Conservation (phyloP, 2,888 invertebrate genomes). For the Salticus scenicus region DNA sequence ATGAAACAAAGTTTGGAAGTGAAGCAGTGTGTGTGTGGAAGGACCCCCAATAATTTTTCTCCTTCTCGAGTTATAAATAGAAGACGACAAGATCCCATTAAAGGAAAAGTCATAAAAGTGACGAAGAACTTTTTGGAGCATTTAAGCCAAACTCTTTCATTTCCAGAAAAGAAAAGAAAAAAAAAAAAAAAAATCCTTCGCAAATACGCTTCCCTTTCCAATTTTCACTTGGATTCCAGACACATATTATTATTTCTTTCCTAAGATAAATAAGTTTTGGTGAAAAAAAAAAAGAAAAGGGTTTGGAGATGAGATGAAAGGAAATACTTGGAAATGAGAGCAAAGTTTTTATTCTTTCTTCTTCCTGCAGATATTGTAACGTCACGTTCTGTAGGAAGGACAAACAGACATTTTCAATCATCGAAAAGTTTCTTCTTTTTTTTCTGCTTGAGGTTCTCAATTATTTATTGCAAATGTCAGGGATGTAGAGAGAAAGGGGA, state of each 20-base stretch:
- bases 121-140: slow-evolving; percentile 38
- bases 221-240: slow-evolving; percentile 51
- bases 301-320: neutral
- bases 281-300: slow-evolving; percentile 1
- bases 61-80: slow-evolving; percentile 21
- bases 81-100: slow-evolving; percentile 20
- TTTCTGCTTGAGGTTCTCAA: slow-evolving; percentile 43
- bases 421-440: slow-evolving; percentile 26
- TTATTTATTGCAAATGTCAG: slow-evolving; percentile 56
- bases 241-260: slow-evolving; percentile 42
- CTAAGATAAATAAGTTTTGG: slow-evolving; percentile 56
- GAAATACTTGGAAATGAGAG: slow-evolving; percentile 30
- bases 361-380: slow-evolving; percentile 28
- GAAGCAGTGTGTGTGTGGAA: neutral
- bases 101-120: slow-evolving; percentile 56
- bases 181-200: neutral
- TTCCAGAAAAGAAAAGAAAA: no score
- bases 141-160: slow-evolving; percentile 50
- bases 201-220: slow-evolving; percentile 20
- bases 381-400: slow-evolving; percentile 33
- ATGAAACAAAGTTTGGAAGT: slow-evolving; percentile 6
- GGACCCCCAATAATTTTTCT: neutral
- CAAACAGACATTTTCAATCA: slow-evolving; percentile 55
- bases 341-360: slow-evolving; percentile 37
- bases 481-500: slow-evolving; percentile 16